Evolutionary conservation across 2,113 vertebrate species (phyloP), one percentile per base, ranked within the genome.

Genomic region (Natator depressus): DNA sequence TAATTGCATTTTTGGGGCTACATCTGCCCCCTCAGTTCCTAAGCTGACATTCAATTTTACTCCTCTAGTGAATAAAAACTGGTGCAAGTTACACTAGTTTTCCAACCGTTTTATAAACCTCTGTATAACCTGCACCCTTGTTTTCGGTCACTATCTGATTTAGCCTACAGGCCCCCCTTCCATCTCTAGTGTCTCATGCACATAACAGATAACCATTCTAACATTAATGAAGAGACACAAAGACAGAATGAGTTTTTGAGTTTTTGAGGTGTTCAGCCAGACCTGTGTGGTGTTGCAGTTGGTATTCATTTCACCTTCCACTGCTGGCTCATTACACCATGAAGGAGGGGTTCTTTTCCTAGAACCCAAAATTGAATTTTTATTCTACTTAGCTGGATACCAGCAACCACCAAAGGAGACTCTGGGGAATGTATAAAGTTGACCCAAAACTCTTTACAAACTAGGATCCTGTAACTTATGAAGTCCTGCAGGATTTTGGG

Each of bases 401-500:
- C 87, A 91, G 27, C 87, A 95, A 81, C 80, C 90, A 89, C 84
- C 72, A 85, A 84, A 51, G 69, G 78, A 50, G 50, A 83, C 95
- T 93, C 88, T 81, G 53, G 96, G 93, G 94, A 95, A 97, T 2
- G 80, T 82, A 84, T 88, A 82, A 50, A 65, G 80, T 65, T 95
- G 90, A 96, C 95, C 83, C 81, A 92, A 65, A 65, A 65, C 31
- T 65, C 62, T 65, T 65, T 35, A 17, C 59, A 31, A 47, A 89
- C 13, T 0, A 0, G 81, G 89, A 91, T 95, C 89, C 81, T 95
- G 87, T 82, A 85, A 95, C 84, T 87, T 93, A 93, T 84, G 95
- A 95, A 96, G 91, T 93, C 96, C 94, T 83, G 81, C 89, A 96
- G 96, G 94, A 93, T 96, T 96, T 89, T 96, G 85, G 53, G 95